Base-by-base conservation (phyloP, 2,888 invertebrate species). In the Tholera decimalis region DNA sequence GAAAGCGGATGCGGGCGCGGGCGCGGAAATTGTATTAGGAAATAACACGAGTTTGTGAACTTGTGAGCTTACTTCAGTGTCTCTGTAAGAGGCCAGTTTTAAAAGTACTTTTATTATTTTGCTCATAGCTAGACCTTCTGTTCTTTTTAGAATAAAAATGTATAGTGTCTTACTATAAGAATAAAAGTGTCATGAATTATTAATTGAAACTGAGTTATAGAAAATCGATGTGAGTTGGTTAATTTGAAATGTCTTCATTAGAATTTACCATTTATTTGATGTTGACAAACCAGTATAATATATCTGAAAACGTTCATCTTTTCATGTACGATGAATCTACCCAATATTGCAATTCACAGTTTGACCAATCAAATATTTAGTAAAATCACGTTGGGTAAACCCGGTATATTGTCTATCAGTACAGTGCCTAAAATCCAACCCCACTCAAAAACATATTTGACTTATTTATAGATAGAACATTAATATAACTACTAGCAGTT, bases 1-100 rank as follows among this genome's bases (percentile, higher is more conserved):
- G 3, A 11, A 11, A 18, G 18, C 24, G 15, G 18, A 59, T 15
- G 59, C 22, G 59, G n/a, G 5, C 18, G 59, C 22, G 59, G n/a
- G 5, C 33, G 22, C 47, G 22, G 9, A 2, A 28, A n/a, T 44
- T 4, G 5, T 22, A 6, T 33, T 20, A 59, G 2, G 15, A 43
- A 41, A 51, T 51, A 15, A 33, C 24, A 24, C 5, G 22, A n/a
- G 13, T 28, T 13, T 39, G 13, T 30, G 2, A 22, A 39, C 28
- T 35, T 7, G n/a, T 33, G 13, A 18, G 22, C 8, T 30, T 7
- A 20, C 15, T 30, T 30, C 4, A 11, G 18, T 13, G 47, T 28
- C 9, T 46, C 28, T 18, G 18, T 47, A 7, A 13, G 18, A 18
- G 18, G 11, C 1, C 28, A 47, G 18, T 30, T 28, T 46, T 7